These are phyloP conservation scores for Leptinotarsa peninsularis DNA, from an alignment of 2,888 invertebrate species.

Conservation along the genomic window DNA sequence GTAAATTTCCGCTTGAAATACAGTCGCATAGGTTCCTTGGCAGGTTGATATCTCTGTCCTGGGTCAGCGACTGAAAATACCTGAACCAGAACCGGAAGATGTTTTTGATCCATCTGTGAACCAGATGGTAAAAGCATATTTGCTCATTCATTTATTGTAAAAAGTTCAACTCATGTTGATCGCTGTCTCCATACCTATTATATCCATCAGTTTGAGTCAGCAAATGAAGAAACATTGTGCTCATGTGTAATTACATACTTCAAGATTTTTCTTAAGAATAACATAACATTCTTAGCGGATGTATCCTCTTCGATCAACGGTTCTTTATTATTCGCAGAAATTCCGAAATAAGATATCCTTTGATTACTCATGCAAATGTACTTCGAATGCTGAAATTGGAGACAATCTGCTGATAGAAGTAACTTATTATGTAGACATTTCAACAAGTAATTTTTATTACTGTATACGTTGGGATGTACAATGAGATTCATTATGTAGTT, in stretches of 20 bases:
- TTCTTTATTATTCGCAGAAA: not conserved
- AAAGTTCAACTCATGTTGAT: not conserved
- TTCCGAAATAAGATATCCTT: slow-evolving; percentile 5
- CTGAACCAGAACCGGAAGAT: no score
- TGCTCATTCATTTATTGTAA: no score
- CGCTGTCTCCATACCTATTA: not conserved
- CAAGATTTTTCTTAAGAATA: not conserved
- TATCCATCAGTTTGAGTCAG: not conserved
- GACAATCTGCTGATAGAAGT: not conserved
- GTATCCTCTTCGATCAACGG: not conserved
- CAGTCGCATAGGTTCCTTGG: no score
- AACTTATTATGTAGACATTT: no score
- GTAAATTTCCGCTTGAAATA: no score
- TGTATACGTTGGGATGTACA: no score
- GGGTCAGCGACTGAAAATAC: no score
- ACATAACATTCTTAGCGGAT: not conserved
- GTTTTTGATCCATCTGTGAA: no score
- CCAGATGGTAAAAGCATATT: no score
- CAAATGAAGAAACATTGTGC: not conserved
- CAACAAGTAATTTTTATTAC: no score
- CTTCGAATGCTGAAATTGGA: not conserved
- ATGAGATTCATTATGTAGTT: no score
- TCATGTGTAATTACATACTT: not conserved
- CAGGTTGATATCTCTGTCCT: no score
- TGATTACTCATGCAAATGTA: not conserved